These are phyloP conservation scores for Hypena proboscidalis DNA, from an alignment of 2,888 invertebrate species.

Conservation along the genomic window DNA sequence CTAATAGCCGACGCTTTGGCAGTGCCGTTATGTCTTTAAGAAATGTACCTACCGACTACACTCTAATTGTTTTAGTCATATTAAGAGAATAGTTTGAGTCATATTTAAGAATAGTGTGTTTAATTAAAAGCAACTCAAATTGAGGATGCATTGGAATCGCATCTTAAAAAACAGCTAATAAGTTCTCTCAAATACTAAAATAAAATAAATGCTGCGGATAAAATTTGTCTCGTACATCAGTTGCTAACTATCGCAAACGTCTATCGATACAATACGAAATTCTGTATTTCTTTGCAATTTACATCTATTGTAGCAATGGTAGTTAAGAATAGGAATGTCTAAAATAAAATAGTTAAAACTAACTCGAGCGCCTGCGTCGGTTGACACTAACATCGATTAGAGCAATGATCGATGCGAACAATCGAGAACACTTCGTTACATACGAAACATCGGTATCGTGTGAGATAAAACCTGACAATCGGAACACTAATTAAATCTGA, in stretches of 20 bases:
- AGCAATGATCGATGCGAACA: conserved; percentile 57
- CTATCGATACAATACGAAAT: too few relatives aligned
- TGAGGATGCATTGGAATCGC: too few relatives aligned
- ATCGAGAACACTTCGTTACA: conserved; percentile 52
- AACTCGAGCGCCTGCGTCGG: conserved; percentile 19
- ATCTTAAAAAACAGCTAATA: too few relatives aligned
- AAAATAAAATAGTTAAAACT: not conserved
- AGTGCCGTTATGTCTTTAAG: conserved; percentile 34
- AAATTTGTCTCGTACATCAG: too few relatives aligned
- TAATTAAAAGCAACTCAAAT: not conserved
- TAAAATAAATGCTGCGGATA: too few relatives aligned
- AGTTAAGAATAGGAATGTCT: not conserved
- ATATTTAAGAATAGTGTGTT: not conserved
- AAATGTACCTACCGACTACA: conserved; percentile 8
- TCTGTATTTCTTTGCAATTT: too few relatives aligned
- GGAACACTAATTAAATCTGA: conserved; percentile 67
- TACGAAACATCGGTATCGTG: conserved; percentile 48
- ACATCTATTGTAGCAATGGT: not conserved
- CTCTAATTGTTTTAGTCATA: conserved; percentile 18
- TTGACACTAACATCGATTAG: conserved; percentile 40
- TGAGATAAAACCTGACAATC: conserved; percentile 55
- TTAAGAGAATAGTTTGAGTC: not conserved
- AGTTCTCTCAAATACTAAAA: too few relatives aligned
- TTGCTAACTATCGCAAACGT: too few relatives aligned
- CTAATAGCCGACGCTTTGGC: conserved; percentile 27